Evolutionary conservation across 2,113 vertebrate species (phyloP), one percentile per base, ranked within the genome.

Genomic region (Rhinopomastus cyanomelas): DNA sequence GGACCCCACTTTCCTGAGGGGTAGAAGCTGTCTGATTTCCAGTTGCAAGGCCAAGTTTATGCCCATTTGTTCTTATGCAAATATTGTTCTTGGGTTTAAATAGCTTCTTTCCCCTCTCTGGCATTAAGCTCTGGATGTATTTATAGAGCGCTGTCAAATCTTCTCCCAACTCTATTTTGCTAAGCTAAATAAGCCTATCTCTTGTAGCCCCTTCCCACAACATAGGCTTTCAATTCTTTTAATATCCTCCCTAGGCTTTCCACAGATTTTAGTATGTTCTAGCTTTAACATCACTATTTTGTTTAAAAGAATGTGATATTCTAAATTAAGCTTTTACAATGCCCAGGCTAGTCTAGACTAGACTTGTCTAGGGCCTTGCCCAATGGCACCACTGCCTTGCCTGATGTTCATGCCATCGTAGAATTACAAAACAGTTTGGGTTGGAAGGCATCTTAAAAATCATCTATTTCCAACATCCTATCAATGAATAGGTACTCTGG

Each of bases 81-180:
- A 96, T 93, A 96, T 94, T 95, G 82, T 79, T 94, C 87, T 96
- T 96, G 85, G 87, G 89, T 89, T 94, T 85, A 90, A 92, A 95
- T 76, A 89, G 64, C 76, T 93, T 94, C 92, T 91, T 77, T 78
- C 81, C 39, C 75, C 64, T 92, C 81, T 72, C 81, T 93, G 91
- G 93, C 93, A 80, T 87, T 85, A 85, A 89, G 92, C 93, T 87
- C 52, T 94, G 59, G 42, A 77, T 82, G 34, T 95, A 95, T 94
- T 95, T 96, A 95, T 91, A 89, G 75, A 85, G 89, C 62, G 52
- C 79, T 95, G 89, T 95, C 93, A 93, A 92, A 92, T 82, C 75
- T 56, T 62, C 89, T 82, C 85, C 77, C 85, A 85, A 71, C 75
- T 85, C n/a, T 90, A 7, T 90, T 90, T 90, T 85, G 81, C 81